Evolutionary conservation across 1,140 invertebrate genomes (phyloP).

Genomic region (Pteromalus puparum): DNA sequence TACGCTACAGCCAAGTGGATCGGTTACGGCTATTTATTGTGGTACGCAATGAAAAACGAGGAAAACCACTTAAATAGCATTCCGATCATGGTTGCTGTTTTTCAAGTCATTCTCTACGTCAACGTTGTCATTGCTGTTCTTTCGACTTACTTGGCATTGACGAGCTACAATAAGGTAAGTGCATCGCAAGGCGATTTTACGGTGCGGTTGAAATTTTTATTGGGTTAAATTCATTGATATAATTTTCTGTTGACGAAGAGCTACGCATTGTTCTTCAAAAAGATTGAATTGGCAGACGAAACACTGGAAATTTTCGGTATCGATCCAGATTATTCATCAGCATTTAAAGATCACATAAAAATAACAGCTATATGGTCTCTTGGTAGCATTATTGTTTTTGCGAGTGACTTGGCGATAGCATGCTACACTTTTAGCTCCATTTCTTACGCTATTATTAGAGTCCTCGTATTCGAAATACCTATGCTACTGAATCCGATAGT

Average conservation of each 20-base stretch:
- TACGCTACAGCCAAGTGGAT: not conserved
- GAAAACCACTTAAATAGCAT: not conserved
- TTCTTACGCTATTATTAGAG: not conserved
- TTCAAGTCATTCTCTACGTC: not conserved
- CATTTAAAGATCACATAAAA: not conserved
- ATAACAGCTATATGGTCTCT: not conserved
- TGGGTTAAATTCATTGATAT: not conserved
- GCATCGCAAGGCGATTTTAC: no score
- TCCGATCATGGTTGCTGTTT: not conserved
- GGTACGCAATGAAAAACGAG: not conserved
- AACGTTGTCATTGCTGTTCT: slow-evolving; percentile 30
- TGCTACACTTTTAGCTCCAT: not conserved
- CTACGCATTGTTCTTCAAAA: slow-evolving; percentile 16
- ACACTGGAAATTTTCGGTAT: slow-evolving; percentile 42
- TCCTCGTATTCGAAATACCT: slow-evolving; percentile 18
- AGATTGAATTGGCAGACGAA: slow-evolving; percentile 20
- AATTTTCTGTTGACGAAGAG: slow-evolving; percentile 18
- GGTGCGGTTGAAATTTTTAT: not conserved
- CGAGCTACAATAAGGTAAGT: slow-evolving; percentile 37
- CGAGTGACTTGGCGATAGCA: not conserved
- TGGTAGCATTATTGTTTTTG: not conserved
- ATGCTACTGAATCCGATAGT: slow-evolving; percentile 20
- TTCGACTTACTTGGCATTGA: slow-evolving; percentile 19
- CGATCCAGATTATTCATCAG: slow-evolving; percentile 25
- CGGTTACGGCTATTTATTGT: not conserved